Conservation (phyloP, 2,888 invertebrate species). For the Epinotia brunnichana region DNA sequence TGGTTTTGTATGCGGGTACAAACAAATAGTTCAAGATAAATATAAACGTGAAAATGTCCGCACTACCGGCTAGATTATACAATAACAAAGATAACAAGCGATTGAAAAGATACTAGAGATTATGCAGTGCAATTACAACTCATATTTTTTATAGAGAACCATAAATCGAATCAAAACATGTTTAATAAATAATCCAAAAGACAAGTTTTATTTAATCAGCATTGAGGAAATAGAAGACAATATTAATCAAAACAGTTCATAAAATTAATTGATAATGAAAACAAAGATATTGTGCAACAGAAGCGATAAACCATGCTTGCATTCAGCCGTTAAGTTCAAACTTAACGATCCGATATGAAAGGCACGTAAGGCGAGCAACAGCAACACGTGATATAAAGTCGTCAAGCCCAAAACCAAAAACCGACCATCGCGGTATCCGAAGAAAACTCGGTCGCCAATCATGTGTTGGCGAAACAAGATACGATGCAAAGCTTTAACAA, state of each 20-base stretch:
- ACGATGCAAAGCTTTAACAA: slow-evolving; percentile 58
- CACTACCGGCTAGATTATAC: background rate
- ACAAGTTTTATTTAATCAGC: background rate
- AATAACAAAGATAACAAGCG: background rate
- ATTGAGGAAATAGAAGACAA: background rate
- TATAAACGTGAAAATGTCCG: slow-evolving; percentile 11
- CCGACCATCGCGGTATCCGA: slow-evolving; percentile 51
- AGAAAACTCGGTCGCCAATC: slow-evolving; percentile 59
- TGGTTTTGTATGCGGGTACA: background rate
- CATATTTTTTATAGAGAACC: background rate
- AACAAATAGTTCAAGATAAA: slow-evolving; percentile 4
- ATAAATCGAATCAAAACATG: background rate
- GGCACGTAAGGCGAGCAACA: slow-evolving; percentile 22
- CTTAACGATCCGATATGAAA: slow-evolving; percentile 15
- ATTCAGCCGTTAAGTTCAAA: slow-evolving; percentile 34
- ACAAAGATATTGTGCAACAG: slow-evolving; percentile 8
- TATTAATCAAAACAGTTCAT: background rate
- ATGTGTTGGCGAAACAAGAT: slow-evolving; percentile 52
- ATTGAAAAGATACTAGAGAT: background rate
- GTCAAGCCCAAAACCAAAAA: slow-evolving; percentile 54
- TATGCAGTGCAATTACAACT: background rate
- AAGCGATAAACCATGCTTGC: slow-evolving; percentile 20
- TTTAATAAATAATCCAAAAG: too few species aligned
- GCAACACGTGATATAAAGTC: slow-evolving; percentile 50
- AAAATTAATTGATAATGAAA: background rate